phyloP scores from a whole-genome alignment of 2,113 vertebrate genomes.

The Tonatia bakeri region DNA sequence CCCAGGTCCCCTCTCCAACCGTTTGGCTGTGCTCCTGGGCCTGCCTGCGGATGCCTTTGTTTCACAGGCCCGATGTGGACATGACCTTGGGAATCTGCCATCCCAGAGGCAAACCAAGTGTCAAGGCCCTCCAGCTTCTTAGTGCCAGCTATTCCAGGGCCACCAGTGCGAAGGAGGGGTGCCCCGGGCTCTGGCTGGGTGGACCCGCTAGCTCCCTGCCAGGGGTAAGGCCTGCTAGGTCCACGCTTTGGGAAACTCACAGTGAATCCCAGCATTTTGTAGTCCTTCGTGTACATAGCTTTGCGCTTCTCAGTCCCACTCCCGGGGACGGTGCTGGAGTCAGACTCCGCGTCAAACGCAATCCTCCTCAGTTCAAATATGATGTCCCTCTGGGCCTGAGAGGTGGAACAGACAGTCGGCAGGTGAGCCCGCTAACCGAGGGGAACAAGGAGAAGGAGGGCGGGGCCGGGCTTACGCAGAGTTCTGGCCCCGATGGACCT shows the following conservation, averaged over 20 bases:
- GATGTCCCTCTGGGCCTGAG: conserved; percentile 93
- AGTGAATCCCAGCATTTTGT: conserved; percentile 98
- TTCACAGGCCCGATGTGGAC: background rate
- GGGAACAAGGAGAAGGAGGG: background rate
- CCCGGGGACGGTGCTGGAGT: conserved; percentile 81
- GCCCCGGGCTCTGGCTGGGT: background rate
- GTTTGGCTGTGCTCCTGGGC: background rate
- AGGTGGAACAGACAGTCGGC: background rate
- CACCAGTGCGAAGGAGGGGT: background rate
- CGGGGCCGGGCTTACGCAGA: background rate
- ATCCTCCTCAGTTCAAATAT: conserved; percentile 97
- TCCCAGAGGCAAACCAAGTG: background rate
- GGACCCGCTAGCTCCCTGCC: background rate
- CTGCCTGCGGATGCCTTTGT: background rate
- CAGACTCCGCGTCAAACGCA: conserved; percentile 95
- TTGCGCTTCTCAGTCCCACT: conserved; percentile 94
- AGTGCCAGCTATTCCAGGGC: background rate
- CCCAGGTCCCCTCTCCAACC: background rate
- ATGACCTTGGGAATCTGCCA: background rate
- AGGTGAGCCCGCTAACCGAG: background rate
- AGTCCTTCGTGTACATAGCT: conserved; percentile 97
- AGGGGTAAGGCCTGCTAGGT: background rate
- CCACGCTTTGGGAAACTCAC: conserved; percentile 79
- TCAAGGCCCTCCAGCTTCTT: background rate
- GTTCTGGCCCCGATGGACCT: background rate